Evolutionary conservation across 2,888 invertebrate species (phyloP).

Genomic region (Monopis laevigella): DNA sequence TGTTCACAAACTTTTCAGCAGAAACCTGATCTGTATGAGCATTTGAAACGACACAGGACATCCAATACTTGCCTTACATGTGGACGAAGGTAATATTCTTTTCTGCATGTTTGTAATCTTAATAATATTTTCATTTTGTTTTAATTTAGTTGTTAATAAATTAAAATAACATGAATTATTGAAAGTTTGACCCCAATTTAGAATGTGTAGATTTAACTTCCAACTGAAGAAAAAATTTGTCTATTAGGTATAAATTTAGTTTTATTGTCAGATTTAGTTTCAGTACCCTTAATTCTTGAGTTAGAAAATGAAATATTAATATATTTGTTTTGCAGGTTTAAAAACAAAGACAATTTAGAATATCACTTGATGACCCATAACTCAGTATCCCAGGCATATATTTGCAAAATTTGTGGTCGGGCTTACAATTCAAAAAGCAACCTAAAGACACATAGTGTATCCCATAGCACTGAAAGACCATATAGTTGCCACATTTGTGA

Average conservation of each 20-base stretch:
- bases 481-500: slow-evolving; percentile 75
- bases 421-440: slow-evolving; percentile 76
- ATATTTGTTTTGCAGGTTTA: slow-evolving; percentile 60
- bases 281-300: too few species aligned
- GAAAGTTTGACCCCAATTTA: background rate
- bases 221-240: background rate
- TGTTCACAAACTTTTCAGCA: slow-evolving; percentile 70
- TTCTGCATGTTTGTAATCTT: too few species aligned
- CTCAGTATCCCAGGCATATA: slow-evolving; percentile 45
- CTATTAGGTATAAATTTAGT: background rate
- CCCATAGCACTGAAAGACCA: slow-evolving; percentile 74
- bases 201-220: background rate
- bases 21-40: slow-evolving; percentile 70
- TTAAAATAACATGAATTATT: too few species aligned
- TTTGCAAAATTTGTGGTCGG: slow-evolving; percentile 74
- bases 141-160: too few species aligned
- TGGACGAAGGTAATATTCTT: slow-evolving; percentile 68
- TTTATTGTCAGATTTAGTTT: slow-evolving; percentile 2
- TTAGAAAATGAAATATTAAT: background rate
- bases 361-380: slow-evolving; percentile 61
- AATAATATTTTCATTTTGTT: too few species aligned
- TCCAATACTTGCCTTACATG: slow-evolving; percentile 73
- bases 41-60: slow-evolving; percentile 71
- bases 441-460: slow-evolving; percentile 74
- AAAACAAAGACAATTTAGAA: slow-evolving; percentile 70